Evolutionary conservation across 2,113 vertebrate species (phyloP).

Genomic region (Chascanopsetta lugubris): DNA sequence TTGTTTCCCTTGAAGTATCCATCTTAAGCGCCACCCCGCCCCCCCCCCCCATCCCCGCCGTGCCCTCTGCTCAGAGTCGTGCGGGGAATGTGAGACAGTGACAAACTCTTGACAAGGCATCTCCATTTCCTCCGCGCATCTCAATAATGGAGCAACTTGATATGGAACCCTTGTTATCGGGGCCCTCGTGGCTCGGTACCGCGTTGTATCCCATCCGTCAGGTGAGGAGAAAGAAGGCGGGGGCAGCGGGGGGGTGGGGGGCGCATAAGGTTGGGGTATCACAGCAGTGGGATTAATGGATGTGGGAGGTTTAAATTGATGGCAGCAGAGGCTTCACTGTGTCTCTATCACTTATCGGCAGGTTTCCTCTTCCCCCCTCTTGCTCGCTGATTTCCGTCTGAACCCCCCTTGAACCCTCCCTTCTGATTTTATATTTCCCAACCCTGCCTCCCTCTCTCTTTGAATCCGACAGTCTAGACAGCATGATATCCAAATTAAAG

Average conservation of each 20-base stretch:
- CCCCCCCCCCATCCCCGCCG: slow-evolving; percentile 32
- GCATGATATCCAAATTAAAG: slow-evolving; percentile 67
- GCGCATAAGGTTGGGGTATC: slow-evolving; percentile 53
- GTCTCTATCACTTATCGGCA: slow-evolving; percentile 66
- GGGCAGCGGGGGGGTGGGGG: background rate
- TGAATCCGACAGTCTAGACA: slow-evolving; percentile 58
- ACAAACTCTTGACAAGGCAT: slow-evolving; percentile 88
- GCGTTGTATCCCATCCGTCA: slow-evolving; percentile 85
- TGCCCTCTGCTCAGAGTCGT: slow-evolving; percentile 77
- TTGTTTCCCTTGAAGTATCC: slow-evolving; percentile 44
- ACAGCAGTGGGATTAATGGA: slow-evolving; percentile 73
- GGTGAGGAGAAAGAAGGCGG: background rate
- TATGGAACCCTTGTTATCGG: slow-evolving; percentile 83
- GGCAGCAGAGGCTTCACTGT: slow-evolving; percentile 58
- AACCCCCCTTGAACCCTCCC: slow-evolving; percentile 29
- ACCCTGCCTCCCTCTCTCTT: slow-evolving; percentile 36
- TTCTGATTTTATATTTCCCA: too few species aligned
- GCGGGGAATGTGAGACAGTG: slow-evolving; percentile 80
- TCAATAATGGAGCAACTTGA: slow-evolving; percentile 80
- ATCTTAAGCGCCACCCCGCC: slow-evolving; percentile 8
- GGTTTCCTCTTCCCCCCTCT: slow-evolving; percentile 46
- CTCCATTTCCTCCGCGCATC: slow-evolving; percentile 79
- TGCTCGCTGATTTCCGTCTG: slow-evolving; percentile 28
- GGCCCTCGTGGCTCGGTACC: slow-evolving; percentile 73
- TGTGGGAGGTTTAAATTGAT: slow-evolving; percentile 69